phyloP scores from a whole-genome alignment of 1,140 invertebrate genomes.

The Musca domestica region DNA sequence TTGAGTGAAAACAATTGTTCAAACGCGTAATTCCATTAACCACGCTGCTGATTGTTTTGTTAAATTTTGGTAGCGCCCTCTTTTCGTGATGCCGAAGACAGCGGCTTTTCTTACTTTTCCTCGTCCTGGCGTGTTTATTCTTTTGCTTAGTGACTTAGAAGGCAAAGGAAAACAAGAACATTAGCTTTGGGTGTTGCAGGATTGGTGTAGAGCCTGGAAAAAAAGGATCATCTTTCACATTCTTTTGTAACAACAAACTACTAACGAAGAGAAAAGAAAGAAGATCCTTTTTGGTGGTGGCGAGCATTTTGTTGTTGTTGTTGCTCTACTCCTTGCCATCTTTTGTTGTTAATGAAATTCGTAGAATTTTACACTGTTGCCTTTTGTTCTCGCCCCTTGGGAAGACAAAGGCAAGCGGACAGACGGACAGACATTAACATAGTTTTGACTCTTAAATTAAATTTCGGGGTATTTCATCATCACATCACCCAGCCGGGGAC shows the following conservation, averaged over 20 bases:
- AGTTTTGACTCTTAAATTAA: conserved; percentile 16
- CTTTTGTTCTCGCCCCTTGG: not conserved
- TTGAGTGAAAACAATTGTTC: conserved; percentile 7
- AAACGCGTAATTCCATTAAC: conserved; percentile 16
- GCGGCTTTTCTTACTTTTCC: not conserved
- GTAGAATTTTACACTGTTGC: conserved; percentile 12
- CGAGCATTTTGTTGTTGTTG: not conserved
- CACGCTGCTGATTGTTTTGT: conserved; percentile 14
- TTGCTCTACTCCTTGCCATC: not conserved
- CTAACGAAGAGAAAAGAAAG: not conserved
- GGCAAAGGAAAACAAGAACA: not conserved
- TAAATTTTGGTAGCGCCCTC: conserved; percentile 10
- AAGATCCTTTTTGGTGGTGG: conserved; percentile 9
- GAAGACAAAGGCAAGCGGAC: not conserved
- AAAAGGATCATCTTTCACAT: not conserved
- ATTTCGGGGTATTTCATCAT: conserved; percentile 21
- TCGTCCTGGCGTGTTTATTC: not conserved
- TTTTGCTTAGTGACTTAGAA: not conserved
- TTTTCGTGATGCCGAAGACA: not conserved
- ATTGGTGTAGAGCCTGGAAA: not conserved
- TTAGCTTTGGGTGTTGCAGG: not conserved
- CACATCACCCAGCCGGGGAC: not conserved
- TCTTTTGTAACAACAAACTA: not conserved
- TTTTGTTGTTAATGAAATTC: conserved; percentile 1
- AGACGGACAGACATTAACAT: no score